phyloP scores from a whole-genome alignment of 2,888 invertebrate genomes.

The Ecdyonurus torrentis region DNA sequence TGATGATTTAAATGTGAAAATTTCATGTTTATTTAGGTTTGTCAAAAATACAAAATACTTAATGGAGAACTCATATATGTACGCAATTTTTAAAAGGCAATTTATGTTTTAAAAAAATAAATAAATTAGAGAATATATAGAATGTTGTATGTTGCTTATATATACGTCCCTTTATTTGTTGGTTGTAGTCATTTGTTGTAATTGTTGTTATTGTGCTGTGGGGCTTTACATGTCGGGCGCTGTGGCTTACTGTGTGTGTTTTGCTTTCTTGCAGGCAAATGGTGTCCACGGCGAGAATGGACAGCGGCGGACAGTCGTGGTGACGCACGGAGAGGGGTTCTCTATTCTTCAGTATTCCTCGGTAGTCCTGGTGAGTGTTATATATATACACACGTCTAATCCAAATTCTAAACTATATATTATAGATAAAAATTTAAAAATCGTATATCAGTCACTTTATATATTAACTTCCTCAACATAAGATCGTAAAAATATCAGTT shows the following conservation, averaged over 20 bases:
- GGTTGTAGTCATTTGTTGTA: too few relatives aligned
- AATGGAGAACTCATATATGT: too few relatives aligned
- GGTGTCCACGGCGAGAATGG: constrained; percentile 84
- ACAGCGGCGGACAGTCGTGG: constrained; percentile 62
- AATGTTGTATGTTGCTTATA: too few relatives aligned
- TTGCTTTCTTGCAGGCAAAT: constrained; percentile 55
- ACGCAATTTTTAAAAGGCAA: too few relatives aligned
- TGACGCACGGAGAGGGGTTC: constrained; percentile 64
- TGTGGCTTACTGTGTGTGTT: neutral
- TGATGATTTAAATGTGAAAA: too few relatives aligned
- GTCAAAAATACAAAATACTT: too few relatives aligned
- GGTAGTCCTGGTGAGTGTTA: constrained; percentile 74
- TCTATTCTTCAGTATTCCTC: constrained; percentile 83
- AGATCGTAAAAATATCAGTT: too few relatives aligned
- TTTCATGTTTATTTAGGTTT: too few relatives aligned
- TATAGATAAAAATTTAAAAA: neutral
- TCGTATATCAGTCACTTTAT: neutral
- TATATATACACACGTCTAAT: neutral
- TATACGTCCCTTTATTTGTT: too few relatives aligned
- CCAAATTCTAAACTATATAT: neutral
- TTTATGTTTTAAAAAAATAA: too few relatives aligned
- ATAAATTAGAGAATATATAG: too few relatives aligned
- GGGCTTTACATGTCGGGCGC: neutral
- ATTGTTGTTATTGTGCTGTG: too few relatives aligned
- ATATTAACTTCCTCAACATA: neutral